Percentiles rank a stretch among this genome's conserved stretches.
These are phyloP conservation scores for Neoniphon sammara DNA, from an alignment of 2,797 vertebrate genomes.

Conservation along the genomic window DNA sequence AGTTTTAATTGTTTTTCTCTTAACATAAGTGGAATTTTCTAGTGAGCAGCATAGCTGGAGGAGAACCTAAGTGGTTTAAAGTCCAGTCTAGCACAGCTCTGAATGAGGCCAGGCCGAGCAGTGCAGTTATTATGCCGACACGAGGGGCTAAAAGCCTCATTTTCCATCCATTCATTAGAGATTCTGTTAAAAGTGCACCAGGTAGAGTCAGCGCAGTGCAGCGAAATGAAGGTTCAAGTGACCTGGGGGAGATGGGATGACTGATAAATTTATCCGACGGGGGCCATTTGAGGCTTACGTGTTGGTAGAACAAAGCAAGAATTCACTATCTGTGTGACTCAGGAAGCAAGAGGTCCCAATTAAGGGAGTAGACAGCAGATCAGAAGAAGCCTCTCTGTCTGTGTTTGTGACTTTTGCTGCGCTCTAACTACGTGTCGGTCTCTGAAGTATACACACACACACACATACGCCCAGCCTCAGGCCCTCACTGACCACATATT, in stretches of 20 bases:
- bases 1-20: no score
- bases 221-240: neutral
- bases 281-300: neutral
- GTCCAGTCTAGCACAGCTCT: neutral
- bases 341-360: neutral
- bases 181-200: neutral
- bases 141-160: neutral
- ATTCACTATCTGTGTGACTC: neutral
- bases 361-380: neutral
- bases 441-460: neutral
- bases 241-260: neutral
- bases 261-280: neutral
- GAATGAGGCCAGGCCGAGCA: neutral
- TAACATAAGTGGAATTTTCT: no score
- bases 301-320: neutral
- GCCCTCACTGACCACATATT: constrained; percentile 15
- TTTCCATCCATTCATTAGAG: neutral
- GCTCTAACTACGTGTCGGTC: neutral
- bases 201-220: neutral
- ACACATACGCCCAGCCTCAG: neutral
- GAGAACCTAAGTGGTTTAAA: neutral
- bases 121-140: neutral
- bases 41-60: neutral
- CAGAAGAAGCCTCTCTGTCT: neutral
- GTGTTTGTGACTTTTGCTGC: neutral